A percentile compares a stretch with the other conserved stretches of the same genome.
Conservation (phyloP, 2,888 invertebrate genomes). For the Micoletzkya japonica region DNA sequence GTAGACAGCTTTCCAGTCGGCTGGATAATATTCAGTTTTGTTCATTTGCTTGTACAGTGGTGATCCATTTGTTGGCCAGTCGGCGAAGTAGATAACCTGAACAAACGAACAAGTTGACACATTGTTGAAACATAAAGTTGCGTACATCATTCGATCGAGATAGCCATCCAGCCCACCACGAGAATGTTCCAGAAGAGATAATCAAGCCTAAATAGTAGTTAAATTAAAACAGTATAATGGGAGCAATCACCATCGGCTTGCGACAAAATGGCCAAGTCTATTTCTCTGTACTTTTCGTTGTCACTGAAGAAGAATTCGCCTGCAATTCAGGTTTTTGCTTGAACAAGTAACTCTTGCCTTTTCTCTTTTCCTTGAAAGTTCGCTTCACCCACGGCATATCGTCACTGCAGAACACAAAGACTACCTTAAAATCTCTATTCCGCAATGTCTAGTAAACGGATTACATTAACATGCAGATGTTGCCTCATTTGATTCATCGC, state of each 20-base stretch:
- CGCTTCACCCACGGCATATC: constrained; percentile 62
- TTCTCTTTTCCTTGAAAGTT: constrained; percentile 30
- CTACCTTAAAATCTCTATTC: constrained; percentile 41
- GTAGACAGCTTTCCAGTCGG: constrained; percentile 62
- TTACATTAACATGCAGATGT: constrained; percentile 33
- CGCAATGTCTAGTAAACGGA: neutral
- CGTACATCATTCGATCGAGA: constrained; percentile 19
- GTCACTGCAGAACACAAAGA: constrained; percentile 65
- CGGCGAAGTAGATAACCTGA: constrained; percentile 62
- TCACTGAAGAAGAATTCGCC: neutral
- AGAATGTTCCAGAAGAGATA: constrained; percentile 65
- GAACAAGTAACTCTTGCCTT: neutral
- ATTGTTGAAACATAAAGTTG: neutral
- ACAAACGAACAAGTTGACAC: neutral
- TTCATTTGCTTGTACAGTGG: constrained; percentile 61
- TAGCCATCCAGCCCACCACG: constrained; percentile 66
- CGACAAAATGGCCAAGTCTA: no score
- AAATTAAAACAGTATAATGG: neutral
- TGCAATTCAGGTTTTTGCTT: neutral
- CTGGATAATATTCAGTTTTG: constrained; percentile 64
- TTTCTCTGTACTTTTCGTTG: neutral
- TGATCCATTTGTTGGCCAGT: constrained; percentile 63
- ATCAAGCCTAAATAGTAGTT: constrained; percentile 43
- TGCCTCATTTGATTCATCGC: constrained; percentile 48
- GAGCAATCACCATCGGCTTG: no score